Evolutionary conservation across 1,140 invertebrate genomes (phyloP), one percentile per base, ranked within the genome.

Genomic region (Papilio helenus): DNA sequence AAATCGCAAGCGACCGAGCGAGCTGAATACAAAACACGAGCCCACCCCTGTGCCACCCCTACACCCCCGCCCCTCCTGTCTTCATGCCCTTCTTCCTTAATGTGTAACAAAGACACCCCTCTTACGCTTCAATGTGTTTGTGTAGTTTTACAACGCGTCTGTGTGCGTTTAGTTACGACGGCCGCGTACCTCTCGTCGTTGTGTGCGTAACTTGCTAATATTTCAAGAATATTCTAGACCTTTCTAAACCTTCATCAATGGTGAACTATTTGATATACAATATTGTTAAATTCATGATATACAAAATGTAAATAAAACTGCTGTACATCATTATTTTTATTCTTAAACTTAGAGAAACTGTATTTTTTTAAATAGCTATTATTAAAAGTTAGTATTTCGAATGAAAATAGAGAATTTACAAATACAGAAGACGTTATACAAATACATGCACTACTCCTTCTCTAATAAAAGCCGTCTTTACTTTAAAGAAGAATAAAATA

Each of bases 51-150:
- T 71, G 76, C 68, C 80, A 79, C 82, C 79, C 79, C 79, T 8
- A 8, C 16, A 23, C 82, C 86, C 72, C 84, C 82, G 61, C 86
- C 73, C 79, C 51, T 82, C 89, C 87, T 83, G 85, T 91, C 90
- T 92, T 90, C 87, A 89, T 91, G 88, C 90, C 91, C 90, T 93
- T 91, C 89, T 92, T 93, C 92, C 92, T 94, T 94, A 93, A 92
- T 92, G 89, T 88, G 86, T 93, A 94, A 94, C 92, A 94, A 94
- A 94, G 92, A 93, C 90, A 89, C 92, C 92, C 92, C 92, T 91
- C 91, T 92, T 94, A 92, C 85, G 85, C 80, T 88, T 84, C 88
- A 82, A 87, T 90, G 91, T 93, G 87, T 92, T 89, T 88, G 90
- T 92, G 83, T 87, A 86, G 81, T 85, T 87, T 86, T 82, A 81